Evolutionary conservation across 1,140 invertebrate species (phyloP), one percentile per base, ranked within the genome.

Genomic region (Tetragnatha versicolor): DNA sequence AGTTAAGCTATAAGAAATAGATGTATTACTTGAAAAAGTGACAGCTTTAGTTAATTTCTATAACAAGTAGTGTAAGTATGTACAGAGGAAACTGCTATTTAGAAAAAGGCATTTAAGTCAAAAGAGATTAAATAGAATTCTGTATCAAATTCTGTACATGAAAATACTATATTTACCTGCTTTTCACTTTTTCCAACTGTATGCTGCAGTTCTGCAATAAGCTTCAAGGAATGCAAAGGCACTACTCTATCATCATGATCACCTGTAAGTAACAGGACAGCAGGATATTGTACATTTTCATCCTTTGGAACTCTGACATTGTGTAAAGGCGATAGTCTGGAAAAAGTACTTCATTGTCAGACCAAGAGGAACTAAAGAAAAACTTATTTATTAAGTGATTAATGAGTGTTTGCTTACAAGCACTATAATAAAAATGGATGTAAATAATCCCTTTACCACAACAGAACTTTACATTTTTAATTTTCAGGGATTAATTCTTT

Each of bases 231-330:
- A 87, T 99, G 97, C 69, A 96, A 89, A 37, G 96, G 96, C 66
- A 97, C 95, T 68, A 98, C 97, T 80, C 97, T 90, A 88, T 99
- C 97, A 88, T 99, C 97, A 86, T 99, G 98, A 89, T 99, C 97
- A 20, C 94, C 98, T 27, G 97, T 99, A 70, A 96, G 85, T 37
- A 99, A 88, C 25, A 99, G 86, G 3, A 91, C 93, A 6, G 96
- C 91, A 31, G 98, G 98, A 89, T 98, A 99, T 87, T 98, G 90
- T 10, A 79, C 70, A 53, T 68, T 55, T 31, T 83, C 79, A 49
- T 82, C 83, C 68, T 88, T 84, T 0, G 94, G 94, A 20, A 90
- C 83, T 53, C 88, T 87, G 6, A 99, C 91, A 85, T 98, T 99
- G 86, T 99, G 97, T 9, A 99, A 87, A 1, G 98, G 98, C 10